A percentile compares a stretch with the other conserved stretches of the same genome.
phyloP scores from a whole-genome alignment of 2,797 vertebrate genomes.

The Natrix natrix region DNA sequence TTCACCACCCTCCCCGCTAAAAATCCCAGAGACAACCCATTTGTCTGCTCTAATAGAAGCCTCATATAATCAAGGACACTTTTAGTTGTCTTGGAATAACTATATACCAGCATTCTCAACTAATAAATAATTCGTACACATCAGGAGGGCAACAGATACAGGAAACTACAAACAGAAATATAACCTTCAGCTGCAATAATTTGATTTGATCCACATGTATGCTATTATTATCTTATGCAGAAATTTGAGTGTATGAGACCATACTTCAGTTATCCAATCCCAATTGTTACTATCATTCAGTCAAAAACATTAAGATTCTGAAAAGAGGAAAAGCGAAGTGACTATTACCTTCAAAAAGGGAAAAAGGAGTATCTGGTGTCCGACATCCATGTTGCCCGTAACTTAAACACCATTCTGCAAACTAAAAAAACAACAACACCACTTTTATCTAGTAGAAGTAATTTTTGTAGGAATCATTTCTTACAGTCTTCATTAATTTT shows the following conservation, averaged over 20 bases:
- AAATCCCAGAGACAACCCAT: background rate
- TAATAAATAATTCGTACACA: background rate
- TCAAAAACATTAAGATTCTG: background rate
- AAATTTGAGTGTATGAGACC: background rate
- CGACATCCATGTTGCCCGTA: conserved; percentile 92
- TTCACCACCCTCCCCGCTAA: background rate
- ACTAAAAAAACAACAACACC: conserved; percentile 71
- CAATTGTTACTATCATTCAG: background rate
- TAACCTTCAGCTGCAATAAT: background rate
- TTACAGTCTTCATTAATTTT: background rate
- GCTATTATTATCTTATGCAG: background rate
- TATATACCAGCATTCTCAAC: background rate
- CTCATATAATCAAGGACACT: background rate
- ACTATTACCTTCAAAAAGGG: conserved; percentile 94
- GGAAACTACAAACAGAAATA: background rate
- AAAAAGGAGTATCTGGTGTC: conserved; percentile 92
- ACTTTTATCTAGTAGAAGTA: background rate
- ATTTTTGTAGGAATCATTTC: background rate
- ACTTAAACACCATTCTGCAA: conserved; percentile 97
- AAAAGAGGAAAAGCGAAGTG: background rate
- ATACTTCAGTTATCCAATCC: background rate
- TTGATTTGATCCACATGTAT: background rate
- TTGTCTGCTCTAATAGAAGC: background rate
- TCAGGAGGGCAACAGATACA: background rate
- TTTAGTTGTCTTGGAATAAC: background rate